A percentile compares a stretch with the other conserved stretches of the same genome.
Conservation (phyloP, 2,113 vertebrate species). For the Pampusana beccarii region DNA sequence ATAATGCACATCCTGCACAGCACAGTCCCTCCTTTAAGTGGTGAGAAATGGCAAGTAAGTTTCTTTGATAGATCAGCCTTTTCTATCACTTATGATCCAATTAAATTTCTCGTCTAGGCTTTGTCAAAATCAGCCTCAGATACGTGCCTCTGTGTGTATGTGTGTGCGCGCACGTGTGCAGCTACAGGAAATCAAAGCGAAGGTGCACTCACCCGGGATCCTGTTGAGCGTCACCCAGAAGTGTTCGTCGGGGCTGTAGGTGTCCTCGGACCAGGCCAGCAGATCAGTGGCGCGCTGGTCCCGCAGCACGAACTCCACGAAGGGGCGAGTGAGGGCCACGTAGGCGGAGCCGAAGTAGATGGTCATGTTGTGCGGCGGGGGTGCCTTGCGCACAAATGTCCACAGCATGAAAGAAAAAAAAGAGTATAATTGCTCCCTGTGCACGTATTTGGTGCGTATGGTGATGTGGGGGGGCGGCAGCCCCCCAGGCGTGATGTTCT, state of each 20-base stretch:
- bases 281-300: slow-evolving; percentile 47
- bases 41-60: neutral
- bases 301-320: slow-evolving; percentile 18
- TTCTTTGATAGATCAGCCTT: neutral
- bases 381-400: neutral
- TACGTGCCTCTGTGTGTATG: neutral
- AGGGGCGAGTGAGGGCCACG: slow-evolving; percentile 18
- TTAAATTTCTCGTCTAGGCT: neutral
- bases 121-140: neutral
- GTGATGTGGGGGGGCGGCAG: slow-evolving; percentile 17
- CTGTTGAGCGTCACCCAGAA: slow-evolving; percentile 74
- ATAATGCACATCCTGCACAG: neutral
- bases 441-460: slow-evolving; percentile 16
- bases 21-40: neutral
- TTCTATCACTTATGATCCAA: neutral
- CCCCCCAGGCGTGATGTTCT: slow-evolving; percentile 59
- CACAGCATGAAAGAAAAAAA: slow-evolving; percentile 50
- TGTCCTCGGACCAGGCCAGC: slow-evolving; percentile 66
- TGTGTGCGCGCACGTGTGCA: too few relatives aligned
- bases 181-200: neutral
- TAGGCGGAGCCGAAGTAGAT: slow-evolving; percentile 68
- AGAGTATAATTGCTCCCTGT: slow-evolving; percentile 43
- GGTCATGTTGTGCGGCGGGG: slow-evolving; percentile 48
- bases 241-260: slow-evolving; percentile 73
- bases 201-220: slow-evolving; percentile 60